These are phyloP conservation scores for Aphidius colemani DNA, from an alignment of 2,888 invertebrate species.

Conservation along the genomic window DNA sequence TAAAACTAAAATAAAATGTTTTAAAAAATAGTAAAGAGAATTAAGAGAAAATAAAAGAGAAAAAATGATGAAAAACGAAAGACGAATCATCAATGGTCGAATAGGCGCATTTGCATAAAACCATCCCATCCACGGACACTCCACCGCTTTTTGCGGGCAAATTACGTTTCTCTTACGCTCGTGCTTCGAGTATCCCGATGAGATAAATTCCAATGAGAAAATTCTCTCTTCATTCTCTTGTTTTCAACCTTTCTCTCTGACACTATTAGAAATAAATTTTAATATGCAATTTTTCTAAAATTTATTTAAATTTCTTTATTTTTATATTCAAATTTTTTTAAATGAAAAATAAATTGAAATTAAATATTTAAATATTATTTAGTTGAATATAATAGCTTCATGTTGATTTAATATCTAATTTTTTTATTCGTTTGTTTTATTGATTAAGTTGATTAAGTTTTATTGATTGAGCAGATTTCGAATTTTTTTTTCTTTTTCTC, in stretches of 20 bases:
- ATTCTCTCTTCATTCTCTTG: slow-evolving; percentile 16
- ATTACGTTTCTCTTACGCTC: slow-evolving; percentile 23
- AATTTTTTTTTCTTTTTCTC: no score
- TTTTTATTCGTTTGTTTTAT: no score
- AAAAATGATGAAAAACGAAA: background rate
- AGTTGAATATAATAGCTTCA: no score
- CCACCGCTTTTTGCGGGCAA: slow-evolving; percentile 11
- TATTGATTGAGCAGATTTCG: no score
- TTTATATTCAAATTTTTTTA: no score
- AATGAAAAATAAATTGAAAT: no score
- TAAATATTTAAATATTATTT: no score
- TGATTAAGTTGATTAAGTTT: no score
- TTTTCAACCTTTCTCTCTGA: slow-evolving; percentile 12
- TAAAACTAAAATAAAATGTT: slow-evolving; percentile 26
- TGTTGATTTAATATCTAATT: no score
- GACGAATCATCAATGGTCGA: slow-evolving; percentile 12
- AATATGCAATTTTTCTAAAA: slow-evolving; percentile 7
- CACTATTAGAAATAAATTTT: slow-evolving; percentile 15
- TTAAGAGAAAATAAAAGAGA: slow-evolving; percentile 7
- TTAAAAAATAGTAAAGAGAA: slow-evolving; percentile 1
- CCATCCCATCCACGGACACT: slow-evolving; percentile 18
- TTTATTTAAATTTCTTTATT: no score
- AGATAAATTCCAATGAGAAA: slow-evolving; percentile 23
- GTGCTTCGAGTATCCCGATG: slow-evolving; percentile 13
- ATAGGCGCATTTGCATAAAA: slow-evolving; percentile 30